Base-by-base conservation (phyloP, 2,888 invertebrate genomes). In the Tachina lurida region DNA sequence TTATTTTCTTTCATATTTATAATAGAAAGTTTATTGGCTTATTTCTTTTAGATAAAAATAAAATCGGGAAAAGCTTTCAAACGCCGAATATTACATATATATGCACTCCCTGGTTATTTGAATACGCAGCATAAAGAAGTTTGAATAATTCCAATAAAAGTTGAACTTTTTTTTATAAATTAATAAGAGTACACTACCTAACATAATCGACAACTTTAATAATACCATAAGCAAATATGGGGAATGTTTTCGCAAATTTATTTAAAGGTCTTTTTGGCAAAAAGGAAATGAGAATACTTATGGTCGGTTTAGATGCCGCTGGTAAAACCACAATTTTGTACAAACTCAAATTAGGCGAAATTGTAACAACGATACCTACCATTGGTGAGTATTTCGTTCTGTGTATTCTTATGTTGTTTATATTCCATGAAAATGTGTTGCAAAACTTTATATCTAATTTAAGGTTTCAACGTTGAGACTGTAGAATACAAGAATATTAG, bases 321-420 rank as follows among this genome's bases (percentile, higher is more conserved):
- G 99, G 99, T 95, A 99, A 99, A 96, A 99, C 99, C 93, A 99
- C 99, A 94, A 99, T 99, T 94, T 95, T 99, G 94, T 99, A 99
- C 95, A 99, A 99, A 96, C 96, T 99, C 93, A 99, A 99, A 96
- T 96, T 99, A 95, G 99, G 99, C 93, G 99, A 99, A 97, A 99
- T 99, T 95, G 99, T 99, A 93, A 99, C 99, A 93, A 99, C 99
- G 93, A 99, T 99, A 95, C 99, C 99, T 92, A 99, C 99, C 91
- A 99, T 99, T 95, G 99, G 96, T 94, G 60, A 90, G 89, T 86
- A 22, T 31, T 47, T 22, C 41, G 13, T 43, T 49, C 8, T 47
- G 85, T 81, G 71, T 39, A 58, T 19, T 60, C 17, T 60, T 77
- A 58, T 60, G 58, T 47, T 12, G 0, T 1, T 39, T 22, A 60